phyloP scores from a whole-genome alignment of 2,888 invertebrate genomes.

The Trichogramma dendrolimi region DNA sequence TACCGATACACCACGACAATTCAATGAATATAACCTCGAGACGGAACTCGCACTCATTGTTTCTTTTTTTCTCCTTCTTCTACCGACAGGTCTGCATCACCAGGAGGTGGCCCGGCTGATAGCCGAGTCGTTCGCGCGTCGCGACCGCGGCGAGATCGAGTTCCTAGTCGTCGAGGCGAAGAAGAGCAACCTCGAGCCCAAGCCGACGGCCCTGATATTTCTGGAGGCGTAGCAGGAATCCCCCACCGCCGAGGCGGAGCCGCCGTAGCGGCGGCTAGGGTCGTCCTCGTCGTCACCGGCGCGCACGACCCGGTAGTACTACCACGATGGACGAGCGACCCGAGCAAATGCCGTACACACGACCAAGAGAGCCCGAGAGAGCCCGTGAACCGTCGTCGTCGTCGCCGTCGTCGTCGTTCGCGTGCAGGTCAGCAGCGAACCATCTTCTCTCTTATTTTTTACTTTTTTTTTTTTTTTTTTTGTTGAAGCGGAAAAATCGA shows the following conservation, averaged over 20 bases:
- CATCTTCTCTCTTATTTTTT: not conserved
- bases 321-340: conserved; percentile 17
- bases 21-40: not conserved
- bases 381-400: no score
- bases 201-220: conserved; percentile 85
- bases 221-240: conserved; percentile 80
- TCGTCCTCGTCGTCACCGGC: not conserved
- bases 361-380: conserved; percentile 26
- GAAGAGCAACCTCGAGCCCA: conserved; percentile 86
- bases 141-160: conserved; percentile 83
- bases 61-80: not conserved
- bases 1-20: not conserved
- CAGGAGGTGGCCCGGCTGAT: conserved; percentile 84
- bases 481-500: no score
- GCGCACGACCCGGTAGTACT: not conserved
- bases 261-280: conserved; percentile 36
- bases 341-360: conserved; percentile 7
- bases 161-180: conserved; percentile 90
- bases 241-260: conserved; percentile 52
- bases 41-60: no score
- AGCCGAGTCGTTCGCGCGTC: conserved; percentile 88
- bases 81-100: conserved; percentile 44
- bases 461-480: not conserved
- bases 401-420: no score
- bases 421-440: no score